Evolutionary conservation across 1,140 invertebrate genomes (phyloP).

Genomic region (Cylas formicarius): DNA sequence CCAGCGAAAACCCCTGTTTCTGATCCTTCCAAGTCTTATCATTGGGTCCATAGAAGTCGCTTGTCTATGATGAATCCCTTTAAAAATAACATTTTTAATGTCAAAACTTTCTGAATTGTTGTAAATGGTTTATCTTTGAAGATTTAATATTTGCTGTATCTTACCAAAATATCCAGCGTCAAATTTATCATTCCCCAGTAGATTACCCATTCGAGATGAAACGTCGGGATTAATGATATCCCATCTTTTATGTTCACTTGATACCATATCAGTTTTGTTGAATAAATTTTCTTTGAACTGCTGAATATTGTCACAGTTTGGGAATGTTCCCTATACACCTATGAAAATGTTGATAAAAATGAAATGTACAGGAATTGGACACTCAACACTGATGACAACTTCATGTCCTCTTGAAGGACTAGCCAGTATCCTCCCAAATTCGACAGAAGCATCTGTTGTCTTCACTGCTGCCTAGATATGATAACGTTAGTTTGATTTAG

Average conservation of each 20-base stretch:
- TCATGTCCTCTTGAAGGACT: slow-evolving; percentile 2
- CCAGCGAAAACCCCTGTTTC: too few species aligned
- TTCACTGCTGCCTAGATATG: not conserved
- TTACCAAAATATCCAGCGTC: slow-evolving; percentile 71
- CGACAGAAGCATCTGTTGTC: not conserved
- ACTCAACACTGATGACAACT: slow-evolving; percentile 2
- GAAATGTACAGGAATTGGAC: not conserved
- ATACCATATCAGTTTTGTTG: slow-evolving; percentile 57
- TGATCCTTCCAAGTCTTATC: slow-evolving; percentile 48
- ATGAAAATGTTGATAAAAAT: not conserved
- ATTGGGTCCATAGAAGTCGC: slow-evolving; percentile 85
- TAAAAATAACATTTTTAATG: not conserved
- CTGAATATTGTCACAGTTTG: slow-evolving; percentile 10
- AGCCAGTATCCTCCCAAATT: not conserved
- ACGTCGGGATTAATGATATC: slow-evolving; percentile 56
- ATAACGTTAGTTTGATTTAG: too few species aligned
- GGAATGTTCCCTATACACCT: slow-evolving; percentile 13
- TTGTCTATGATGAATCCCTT: slow-evolving; percentile 67
- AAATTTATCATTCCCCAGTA: slow-evolving; percentile 71
- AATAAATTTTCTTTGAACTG: slow-evolving; percentile 15
- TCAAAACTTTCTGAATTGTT: too few species aligned
- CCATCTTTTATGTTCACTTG: slow-evolving; percentile 69
- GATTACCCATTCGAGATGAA: slow-evolving; percentile 67
- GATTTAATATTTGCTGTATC: slow-evolving; percentile 1
- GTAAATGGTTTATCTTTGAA: slow-evolving; percentile 2